Percentiles rank a stretch among this genome's conserved stretches.
phyloP scores from a whole-genome alignment of 2,113 vertebrate genomes.

The Halichoerus grypus region DNA sequence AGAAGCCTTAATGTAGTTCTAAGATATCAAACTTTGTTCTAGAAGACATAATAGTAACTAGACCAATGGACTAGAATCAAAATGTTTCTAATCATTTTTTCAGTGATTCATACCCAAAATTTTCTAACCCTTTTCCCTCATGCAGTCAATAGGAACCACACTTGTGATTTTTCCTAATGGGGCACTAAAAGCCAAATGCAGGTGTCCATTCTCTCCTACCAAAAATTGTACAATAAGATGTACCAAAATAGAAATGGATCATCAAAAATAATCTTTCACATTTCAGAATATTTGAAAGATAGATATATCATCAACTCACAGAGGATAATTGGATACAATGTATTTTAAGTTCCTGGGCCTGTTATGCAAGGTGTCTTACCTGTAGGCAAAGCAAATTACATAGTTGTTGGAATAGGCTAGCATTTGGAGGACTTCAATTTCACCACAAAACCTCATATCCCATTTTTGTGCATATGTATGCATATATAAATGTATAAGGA shows the following conservation, averaged over 20 bases:
- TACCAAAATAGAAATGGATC: neutral
- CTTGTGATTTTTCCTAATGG: neutral
- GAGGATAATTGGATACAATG: neutral
- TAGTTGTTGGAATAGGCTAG: neutral
- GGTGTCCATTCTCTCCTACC: neutral
- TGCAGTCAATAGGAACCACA: neutral
- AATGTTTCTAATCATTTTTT: conserved; percentile 13
- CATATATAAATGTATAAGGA: neutral
- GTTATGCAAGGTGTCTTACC: neutral
- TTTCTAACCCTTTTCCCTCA: neutral
- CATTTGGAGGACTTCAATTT: neutral
- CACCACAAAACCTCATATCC: neutral
- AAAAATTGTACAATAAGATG: neutral
- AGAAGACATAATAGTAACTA: neutral
- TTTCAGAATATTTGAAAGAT: conserved; percentile 47
- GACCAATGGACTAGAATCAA: neutral
- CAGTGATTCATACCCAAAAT: neutral
- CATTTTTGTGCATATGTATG: neutral
- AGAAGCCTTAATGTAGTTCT: neutral
- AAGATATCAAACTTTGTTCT: neutral
- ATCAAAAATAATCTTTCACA: conserved; percentile 19
- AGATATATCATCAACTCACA: conserved; percentile 21
- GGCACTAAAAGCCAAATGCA: neutral
- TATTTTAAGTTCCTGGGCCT: neutral
- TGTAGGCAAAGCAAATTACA: neutral